Percentiles rank a stretch among this genome's conserved stretches.
These are phyloP conservation scores for Caenorhabditis brenneri DNA, from an alignment of 1,140 invertebrate genomes.

Conservation along the genomic window DNA sequence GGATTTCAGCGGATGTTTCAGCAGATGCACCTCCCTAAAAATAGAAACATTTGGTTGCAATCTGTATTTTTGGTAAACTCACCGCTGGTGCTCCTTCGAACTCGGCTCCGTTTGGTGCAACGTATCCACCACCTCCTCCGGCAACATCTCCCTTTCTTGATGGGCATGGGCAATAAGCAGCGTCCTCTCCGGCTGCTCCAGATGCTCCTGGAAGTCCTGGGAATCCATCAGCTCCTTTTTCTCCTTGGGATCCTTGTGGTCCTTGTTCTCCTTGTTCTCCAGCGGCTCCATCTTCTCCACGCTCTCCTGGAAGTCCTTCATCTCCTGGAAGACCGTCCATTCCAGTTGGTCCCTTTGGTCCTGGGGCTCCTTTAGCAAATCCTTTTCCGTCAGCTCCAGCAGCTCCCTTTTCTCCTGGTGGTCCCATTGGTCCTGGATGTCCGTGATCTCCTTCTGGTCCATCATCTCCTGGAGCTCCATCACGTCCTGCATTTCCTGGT, in stretches of 20 bases:
- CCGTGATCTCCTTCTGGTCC: conserved; percentile 52
- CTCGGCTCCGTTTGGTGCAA: neutral
- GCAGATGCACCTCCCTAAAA: neutral
- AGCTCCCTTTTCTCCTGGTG: conserved; percentile 46
- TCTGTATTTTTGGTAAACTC: neutral
- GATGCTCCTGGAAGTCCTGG: conserved; percentile 48
- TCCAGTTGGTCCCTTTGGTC: conserved; percentile 54
- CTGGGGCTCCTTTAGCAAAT: conserved; percentile 51
- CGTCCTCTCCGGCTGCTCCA: conserved; percentile 47
- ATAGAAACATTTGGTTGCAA: neutral
- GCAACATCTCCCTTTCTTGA: conserved; percentile 51
- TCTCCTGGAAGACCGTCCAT: conserved; percentile 54
- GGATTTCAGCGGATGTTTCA: neutral
- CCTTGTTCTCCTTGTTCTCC: conserved; percentile 55
- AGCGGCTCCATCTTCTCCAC: conserved; percentile 54
- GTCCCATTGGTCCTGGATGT: conserved; percentile 45
- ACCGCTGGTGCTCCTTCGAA: conserved; percentile 24
- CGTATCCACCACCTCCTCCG: conserved; percentile 32
- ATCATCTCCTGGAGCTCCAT: conserved; percentile 51
- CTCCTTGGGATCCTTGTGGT: conserved; percentile 53
- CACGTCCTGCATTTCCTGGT: conserved; percentile 48
- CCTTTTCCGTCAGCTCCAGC: conserved; percentile 49
- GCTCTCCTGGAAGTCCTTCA: conserved; percentile 56
- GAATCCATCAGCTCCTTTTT: conserved; percentile 52
- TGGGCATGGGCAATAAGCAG: conserved; percentile 52